These are phyloP conservation scores for Miniopterus natalensis DNA, from an alignment of 2,113 vertebrate species.

Conservation along the genomic window DNA sequence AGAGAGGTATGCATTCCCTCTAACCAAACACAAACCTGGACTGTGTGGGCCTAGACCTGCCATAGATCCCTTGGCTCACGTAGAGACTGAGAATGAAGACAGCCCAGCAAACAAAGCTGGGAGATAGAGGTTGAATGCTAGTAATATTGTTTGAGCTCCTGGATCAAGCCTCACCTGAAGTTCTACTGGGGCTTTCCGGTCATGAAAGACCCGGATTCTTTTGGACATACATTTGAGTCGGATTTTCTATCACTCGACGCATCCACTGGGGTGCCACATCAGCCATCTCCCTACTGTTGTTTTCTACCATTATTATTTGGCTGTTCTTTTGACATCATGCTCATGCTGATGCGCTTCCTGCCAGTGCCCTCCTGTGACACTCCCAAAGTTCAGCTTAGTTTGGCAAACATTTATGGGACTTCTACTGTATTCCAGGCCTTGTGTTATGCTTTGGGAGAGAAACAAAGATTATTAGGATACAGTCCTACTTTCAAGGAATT, in stretches of 20 bases:
- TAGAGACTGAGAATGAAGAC: neutral
- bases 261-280: neutral
- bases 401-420: neutral
- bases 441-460: neutral
- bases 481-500: conserved; percentile 50
- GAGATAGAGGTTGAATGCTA: neutral
- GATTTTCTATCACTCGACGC: neutral
- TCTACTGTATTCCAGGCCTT: neutral
- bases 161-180: neutral
- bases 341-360: accelerated
- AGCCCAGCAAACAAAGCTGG: neutral
- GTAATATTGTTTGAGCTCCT: neutral
- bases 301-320: neutral
- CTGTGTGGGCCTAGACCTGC: too few relatives aligned
- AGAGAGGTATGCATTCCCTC: neutral
- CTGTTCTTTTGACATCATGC: neutral
- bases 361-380: neutral
- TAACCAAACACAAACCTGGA: neutral
- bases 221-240: neutral
- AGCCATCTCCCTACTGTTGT: neutral
- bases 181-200: neutral
- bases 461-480: conserved; percentile 1
- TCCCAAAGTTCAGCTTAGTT: neutral
- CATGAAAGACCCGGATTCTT: neutral
- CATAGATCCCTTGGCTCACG: neutral